phyloP scores from a whole-genome alignment of 2,797 vertebrate genomes.

The Microchirus variegatus region DNA sequence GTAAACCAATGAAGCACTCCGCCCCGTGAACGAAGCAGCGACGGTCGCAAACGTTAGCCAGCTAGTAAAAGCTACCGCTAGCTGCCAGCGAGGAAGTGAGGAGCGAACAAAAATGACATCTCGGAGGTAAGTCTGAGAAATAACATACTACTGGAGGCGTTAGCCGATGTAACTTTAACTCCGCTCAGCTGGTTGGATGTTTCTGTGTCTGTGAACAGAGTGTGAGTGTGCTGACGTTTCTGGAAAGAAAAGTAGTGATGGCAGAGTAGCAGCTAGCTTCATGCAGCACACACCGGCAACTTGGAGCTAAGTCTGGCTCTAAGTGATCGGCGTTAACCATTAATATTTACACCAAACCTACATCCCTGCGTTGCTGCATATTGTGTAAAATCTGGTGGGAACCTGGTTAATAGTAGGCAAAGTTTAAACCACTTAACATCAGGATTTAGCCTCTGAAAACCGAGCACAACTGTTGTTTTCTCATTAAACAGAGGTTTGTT shows the following conservation, averaged over 20 bases:
- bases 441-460: background rate
- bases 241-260: slow-evolving; percentile 8
- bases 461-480: background rate
- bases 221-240: slow-evolving; percentile 14
- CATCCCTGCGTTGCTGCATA: too few relatives aligned
- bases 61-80: slow-evolving; percentile 66
- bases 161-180: slow-evolving; percentile 38
- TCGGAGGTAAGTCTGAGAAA: slow-evolving; percentile 81
- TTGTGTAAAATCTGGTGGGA: background rate
- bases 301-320: slow-evolving; percentile 26
- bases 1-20: slow-evolving; percentile 73
- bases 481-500: slow-evolving; percentile 1
- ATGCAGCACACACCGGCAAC: slow-evolving; percentile 51
- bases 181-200: slow-evolving; percentile 19
- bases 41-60: slow-evolving; percentile 61
- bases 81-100: slow-evolving; percentile 77
- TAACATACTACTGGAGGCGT: slow-evolving; percentile 35
- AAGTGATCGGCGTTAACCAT: slow-evolving; percentile 10
- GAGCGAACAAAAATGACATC: slow-evolving; percentile 82
- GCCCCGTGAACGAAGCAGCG: slow-evolving; percentile 45
- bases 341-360: background rate
- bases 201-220: slow-evolving; percentile 3
- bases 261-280: slow-evolving; percentile 28
- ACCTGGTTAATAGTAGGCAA: background rate
- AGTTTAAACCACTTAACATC: background rate